These are phyloP conservation scores for Artemia sp. DNA, from an alignment of 2,888 invertebrate genomes.

Conservation along the genomic window DNA sequence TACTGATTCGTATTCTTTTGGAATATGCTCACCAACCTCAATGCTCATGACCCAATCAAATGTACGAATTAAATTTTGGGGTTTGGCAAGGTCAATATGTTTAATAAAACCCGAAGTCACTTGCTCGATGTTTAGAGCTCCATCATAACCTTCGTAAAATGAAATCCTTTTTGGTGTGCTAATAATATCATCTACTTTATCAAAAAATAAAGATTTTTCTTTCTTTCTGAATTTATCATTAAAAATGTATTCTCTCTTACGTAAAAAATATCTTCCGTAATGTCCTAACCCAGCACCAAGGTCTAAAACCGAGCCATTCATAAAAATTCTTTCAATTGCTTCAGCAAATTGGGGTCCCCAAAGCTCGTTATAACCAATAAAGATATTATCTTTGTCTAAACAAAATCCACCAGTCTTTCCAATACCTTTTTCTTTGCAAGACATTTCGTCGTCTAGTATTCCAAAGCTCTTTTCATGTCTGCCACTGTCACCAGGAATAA, in stretches of 20 bases:
- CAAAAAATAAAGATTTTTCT: background rate
- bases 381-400: background rate
- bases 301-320: constrained; percentile 16
- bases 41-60: constrained; percentile 26
- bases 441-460: too few relatives aligned
- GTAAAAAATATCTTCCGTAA: constrained; percentile 18
- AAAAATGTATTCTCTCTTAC: constrained; percentile 13
- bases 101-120: constrained; percentile 11
- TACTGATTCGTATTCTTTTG: constrained; percentile 21
- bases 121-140: constrained; percentile 16
- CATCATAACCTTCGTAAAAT: constrained; percentile 16
- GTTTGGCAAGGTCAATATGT: background rate
- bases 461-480: too few relatives aligned
- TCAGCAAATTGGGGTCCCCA: constrained; percentile 4
- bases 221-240: background rate
- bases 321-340: background rate
- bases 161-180: background rate
- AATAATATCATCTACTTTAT: background rate
- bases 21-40: constrained; percentile 26
- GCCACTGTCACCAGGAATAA: too few relatives aligned
- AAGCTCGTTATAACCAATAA: background rate
- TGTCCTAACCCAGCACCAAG: constrained; percentile 21
- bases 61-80: constrained; percentile 18
- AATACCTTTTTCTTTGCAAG: background rate
- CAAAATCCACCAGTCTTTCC: background rate